Evolutionary conservation across 2,888 invertebrate species (phyloP).

Genomic region (Dasypolia templi): DNA sequence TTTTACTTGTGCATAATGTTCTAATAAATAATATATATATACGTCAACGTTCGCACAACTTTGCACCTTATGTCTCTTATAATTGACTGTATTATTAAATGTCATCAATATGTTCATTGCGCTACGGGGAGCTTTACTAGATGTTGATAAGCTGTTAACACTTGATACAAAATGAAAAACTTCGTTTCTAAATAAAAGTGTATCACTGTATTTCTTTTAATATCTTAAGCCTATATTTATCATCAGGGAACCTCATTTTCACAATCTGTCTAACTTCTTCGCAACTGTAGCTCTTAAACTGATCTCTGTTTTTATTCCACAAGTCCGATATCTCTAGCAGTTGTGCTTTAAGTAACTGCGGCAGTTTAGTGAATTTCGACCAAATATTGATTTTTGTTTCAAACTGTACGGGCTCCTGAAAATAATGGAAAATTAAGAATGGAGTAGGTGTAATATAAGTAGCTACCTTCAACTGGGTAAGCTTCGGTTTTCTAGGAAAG

Average conservation of each 20-base stretch:
- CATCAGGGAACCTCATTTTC: conserved; percentile 86
- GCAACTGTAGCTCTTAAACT: conserved; percentile 78
- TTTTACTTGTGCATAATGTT: too few relatives aligned
- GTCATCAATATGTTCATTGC: neutral
- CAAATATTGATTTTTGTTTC: conserved; percentile 81
- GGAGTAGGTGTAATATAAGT: neutral
- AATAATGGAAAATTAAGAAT: conserved; percentile 4
- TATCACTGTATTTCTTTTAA: conserved; percentile 87
- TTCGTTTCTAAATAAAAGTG: neutral
- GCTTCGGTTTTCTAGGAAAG: neutral
- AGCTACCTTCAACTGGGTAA: neutral
- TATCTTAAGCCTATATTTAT: conserved; percentile 83
- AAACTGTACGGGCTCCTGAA: conserved; percentile 78
- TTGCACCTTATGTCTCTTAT: neutral
- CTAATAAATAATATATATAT: too few relatives aligned
- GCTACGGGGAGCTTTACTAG: too few relatives aligned
- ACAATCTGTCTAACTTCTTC: conserved; percentile 86
- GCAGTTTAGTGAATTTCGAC: conserved; percentile 82
- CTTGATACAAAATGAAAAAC: neutral
- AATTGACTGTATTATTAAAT: neutral
- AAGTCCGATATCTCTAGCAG: conserved; percentile 81
- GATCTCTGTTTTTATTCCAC: conserved; percentile 77
- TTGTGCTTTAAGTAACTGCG: conserved; percentile 81
- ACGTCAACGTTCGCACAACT: neutral
- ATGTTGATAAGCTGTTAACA: neutral